Evolutionary conservation across 2,888 invertebrate species (phyloP).

Genomic region (Mesoligia furuncula): DNA sequence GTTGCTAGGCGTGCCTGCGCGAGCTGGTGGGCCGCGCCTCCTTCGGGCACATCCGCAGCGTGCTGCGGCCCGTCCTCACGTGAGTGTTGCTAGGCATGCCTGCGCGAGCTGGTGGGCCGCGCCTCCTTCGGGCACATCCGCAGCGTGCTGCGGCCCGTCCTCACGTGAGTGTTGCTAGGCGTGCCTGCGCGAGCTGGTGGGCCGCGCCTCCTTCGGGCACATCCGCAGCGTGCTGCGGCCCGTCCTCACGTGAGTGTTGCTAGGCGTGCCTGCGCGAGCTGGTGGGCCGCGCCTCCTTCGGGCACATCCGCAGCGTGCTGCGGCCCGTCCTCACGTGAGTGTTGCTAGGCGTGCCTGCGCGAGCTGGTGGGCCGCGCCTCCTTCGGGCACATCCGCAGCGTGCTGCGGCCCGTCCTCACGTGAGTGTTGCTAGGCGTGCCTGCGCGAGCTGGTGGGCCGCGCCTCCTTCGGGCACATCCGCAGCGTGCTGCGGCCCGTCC

Average conservation of each 20-base stretch:
- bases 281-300: no score
- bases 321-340: no score
- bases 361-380: conserved; percentile 98
- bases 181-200: conserved; percentile 98
- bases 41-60: no score
- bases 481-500: conserved; percentile 96
- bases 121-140: no score
- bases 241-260: conserved; percentile 90
- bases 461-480: conserved; percentile 98
- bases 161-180: conserved; percentile 87
- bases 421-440: conserved; percentile 92
- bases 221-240: conserved; percentile 97
- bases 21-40: no score
- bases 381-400: conserved; percentile 97
- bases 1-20: no score
- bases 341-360: conserved; percentile 94
- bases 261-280: no score
- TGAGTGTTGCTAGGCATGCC: no score
- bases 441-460: conserved; percentile 98
- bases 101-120: no score
- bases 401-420: conserved; percentile 95
- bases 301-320: no score
- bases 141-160: no score
- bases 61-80: no score
- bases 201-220: conserved; percentile 98